These are phyloP conservation scores for Schizothorax lantsangensis DNA, from an alignment of 2,797 vertebrate species.

Conservation along the genomic window DNA sequence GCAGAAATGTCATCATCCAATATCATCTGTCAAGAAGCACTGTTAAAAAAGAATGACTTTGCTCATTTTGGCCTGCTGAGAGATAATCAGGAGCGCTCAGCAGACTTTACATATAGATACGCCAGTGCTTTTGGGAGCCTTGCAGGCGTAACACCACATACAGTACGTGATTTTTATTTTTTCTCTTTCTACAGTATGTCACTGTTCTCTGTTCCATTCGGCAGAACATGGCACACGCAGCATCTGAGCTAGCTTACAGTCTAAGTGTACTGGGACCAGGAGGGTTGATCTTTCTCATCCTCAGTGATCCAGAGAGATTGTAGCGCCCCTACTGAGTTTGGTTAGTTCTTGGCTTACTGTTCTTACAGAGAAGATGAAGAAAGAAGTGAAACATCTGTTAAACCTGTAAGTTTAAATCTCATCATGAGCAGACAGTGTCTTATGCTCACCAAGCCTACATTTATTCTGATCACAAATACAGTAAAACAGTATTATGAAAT, in stretches of 20 bases:
- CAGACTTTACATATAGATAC: constrained; percentile 18
- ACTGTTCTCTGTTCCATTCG: constrained; percentile 8
- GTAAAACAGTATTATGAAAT: background rate
- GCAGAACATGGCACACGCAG: background rate
- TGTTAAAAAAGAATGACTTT: constrained; percentile 16
- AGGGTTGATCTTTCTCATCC: constrained; percentile 45
- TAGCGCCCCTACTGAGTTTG: background rate
- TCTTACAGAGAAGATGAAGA: background rate
- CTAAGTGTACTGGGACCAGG: background rate
- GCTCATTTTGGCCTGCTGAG: constrained; percentile 10
- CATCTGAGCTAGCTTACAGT: constrained; percentile 29
- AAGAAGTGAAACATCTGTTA: background rate
- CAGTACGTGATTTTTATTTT: constrained; percentile 1
- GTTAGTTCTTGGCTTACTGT: constrained; percentile 4
- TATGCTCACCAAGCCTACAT: background rate
- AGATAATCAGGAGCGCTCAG: constrained; percentile 22
- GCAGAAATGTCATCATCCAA: constrained; percentile 23
- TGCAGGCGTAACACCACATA: background rate
- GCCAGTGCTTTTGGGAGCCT: background rate
- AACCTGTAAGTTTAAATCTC: background rate
- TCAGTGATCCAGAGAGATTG: constrained; percentile 50
- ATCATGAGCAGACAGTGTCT: background rate
- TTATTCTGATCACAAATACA: background rate
- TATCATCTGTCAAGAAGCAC: constrained; percentile 11
- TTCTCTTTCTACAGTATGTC: constrained; percentile 5